Evolutionary conservation across 1,140 invertebrate genomes (phyloP).

Genomic region (Calliphora vicina): DNA sequence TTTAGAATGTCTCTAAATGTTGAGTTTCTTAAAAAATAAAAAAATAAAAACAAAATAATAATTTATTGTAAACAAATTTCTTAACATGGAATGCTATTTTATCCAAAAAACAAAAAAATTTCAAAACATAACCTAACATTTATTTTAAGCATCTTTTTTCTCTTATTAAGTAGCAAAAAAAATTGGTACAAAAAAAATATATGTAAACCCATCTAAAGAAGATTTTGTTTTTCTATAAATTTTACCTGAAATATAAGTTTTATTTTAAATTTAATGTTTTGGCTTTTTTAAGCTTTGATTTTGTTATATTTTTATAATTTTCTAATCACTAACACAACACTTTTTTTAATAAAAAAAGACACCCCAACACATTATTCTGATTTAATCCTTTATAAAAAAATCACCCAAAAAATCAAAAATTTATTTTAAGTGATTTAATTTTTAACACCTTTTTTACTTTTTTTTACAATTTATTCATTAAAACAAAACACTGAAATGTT

Average conservation of each 20-base stretch:
- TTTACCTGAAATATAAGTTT: too few relatives aligned
- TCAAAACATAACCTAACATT: not conserved
- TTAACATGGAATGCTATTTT: constrained; percentile 37
- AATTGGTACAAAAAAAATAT: constrained; percentile 10
- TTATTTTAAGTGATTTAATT: too few relatives aligned
- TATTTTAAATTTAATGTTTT: constrained; percentile 1
- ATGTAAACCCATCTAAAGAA: constrained; percentile 37
- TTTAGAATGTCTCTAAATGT: constrained; percentile 36
- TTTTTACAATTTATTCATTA: not conserved
- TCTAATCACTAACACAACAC: not conserved
- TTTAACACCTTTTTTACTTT: not conserved
- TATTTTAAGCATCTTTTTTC: constrained; percentile 12
- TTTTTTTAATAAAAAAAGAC: not conserved
- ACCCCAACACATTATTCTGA: not conserved
- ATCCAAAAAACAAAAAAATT: constrained; percentile 30
- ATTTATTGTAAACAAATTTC: not conserved
- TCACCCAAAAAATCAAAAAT: not conserved
- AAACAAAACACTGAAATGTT: not conserved
- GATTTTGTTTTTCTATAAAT: not conserved
- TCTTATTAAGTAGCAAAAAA: constrained; percentile 2
- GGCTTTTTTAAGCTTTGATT: not conserved
- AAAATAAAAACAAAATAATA: too few relatives aligned
- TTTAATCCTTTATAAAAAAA: too few relatives aligned
- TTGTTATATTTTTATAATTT: not conserved
- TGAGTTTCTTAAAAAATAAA: constrained; percentile 33